Evolutionary conservation across 2,888 invertebrate species (phyloP).

Genomic region (Meghimatium bilineatum): DNA sequence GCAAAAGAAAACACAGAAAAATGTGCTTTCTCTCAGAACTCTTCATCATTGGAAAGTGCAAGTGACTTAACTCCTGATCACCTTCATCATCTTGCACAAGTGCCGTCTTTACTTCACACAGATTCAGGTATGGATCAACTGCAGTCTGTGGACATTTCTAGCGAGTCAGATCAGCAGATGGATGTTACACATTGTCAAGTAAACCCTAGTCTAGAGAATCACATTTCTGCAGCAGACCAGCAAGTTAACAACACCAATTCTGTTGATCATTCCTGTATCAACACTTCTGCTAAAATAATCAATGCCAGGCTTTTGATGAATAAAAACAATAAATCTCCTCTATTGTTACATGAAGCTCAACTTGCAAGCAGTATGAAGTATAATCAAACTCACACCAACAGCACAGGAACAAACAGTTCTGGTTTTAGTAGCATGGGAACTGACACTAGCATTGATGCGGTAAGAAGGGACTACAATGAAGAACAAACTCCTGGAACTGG

Average conservation of each 20-base stretch:
- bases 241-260: not conserved
- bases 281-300: not conserved
- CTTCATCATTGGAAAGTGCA: conserved; percentile 30
- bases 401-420: not conserved
- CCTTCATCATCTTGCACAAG: not conserved
- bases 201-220: not conserved
- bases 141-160: conserved; percentile 4
- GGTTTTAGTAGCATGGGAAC: conserved; percentile 5
- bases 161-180: not conserved
- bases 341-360: not conserved
- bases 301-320: not conserved
- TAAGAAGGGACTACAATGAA: not conserved
- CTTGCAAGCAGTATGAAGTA: not conserved
- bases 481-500: conserved; percentile 11
- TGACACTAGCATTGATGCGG: not conserved
- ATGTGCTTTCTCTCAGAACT: not conserved
- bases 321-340: not conserved
- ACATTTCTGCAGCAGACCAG: not conserved
- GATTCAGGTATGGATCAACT: not conserved
- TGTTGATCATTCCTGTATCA: not conserved
- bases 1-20: not conserved
- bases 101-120: not conserved
- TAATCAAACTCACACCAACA: not conserved
- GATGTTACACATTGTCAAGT: not conserved
- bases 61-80: conserved; percentile 14